phyloP scores from a whole-genome alignment of 2,888 invertebrate species.

The Micoletzkya japonica region DNA sequence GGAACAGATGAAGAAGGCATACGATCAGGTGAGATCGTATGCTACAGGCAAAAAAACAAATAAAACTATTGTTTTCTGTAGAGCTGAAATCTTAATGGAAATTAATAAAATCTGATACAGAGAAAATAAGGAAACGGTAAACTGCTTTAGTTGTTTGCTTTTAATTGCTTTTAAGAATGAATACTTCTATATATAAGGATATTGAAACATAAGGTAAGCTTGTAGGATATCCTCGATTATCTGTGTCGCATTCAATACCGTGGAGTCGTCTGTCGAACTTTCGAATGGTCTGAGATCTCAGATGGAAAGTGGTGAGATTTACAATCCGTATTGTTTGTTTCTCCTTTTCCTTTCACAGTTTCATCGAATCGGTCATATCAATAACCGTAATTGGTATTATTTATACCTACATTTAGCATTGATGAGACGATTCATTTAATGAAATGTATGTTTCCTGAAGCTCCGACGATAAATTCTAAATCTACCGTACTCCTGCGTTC shows the following conservation, averaged over 20 bases:
- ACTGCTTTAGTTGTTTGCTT: background rate
- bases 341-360: too few relatives aligned
- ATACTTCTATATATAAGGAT: background rate
- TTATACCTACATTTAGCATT: too few relatives aligned
- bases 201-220: background rate
- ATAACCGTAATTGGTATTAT: too few relatives aligned
- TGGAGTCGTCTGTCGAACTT: slow-evolving; percentile 53
- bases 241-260: slow-evolving; percentile 48
- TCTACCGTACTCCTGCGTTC: too few relatives aligned
- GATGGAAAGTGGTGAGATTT: slow-evolving; percentile 56
- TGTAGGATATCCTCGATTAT: slow-evolving; percentile 56
- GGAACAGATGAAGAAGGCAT: slow-evolving; percentile 35
- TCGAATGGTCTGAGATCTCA: slow-evolving; percentile 53
- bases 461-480: too few relatives aligned
- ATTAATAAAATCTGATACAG: background rate
- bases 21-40: slow-evolving; percentile 43
- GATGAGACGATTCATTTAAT: too few relatives aligned
- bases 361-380: too few relatives aligned
- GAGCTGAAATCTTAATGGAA: background rate
- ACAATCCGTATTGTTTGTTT: too few relatives aligned
- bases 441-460: too few relatives aligned
- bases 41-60: background rate
- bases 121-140: background rate
- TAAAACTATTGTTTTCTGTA: background rate
- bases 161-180: background rate